Base-by-base conservation (phyloP, 2,888 invertebrate species). In the Cheilosia impressa region DNA sequence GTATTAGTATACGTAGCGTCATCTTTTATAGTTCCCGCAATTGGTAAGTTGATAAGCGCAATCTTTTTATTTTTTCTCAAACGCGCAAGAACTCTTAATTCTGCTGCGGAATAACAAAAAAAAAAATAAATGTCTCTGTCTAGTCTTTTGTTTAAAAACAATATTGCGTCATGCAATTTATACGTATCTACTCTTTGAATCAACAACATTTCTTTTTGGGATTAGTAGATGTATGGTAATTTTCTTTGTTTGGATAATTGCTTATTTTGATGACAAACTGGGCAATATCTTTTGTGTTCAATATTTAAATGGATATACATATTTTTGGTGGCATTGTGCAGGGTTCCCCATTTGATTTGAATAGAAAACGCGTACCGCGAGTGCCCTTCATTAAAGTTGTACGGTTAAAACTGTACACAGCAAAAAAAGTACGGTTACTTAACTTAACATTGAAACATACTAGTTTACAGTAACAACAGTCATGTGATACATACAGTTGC, bases 61-160 rank as follows among this genome's bases (percentile, higher is more conserved):
- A 62, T 50, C 24, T 55, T 7, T 63, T 22, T 43, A 19, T 62
- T 41, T 15, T 22, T 38, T 71, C 1, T 38, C 9, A 34, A 19
- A 31, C 17, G 15, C 24, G 2, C n/a, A 47, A 13, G 9, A 31
- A 31, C 31, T 9, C 31, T 27, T 22, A 31, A 52, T 3, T 7
- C 5, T 50, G 41, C 24, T 60, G 71, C 24, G 31, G 9, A n/a
- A 5, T 15, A n/a, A 24, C 1, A 10, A n/a, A 57, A 63, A 24
- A 45, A 45, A 10, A n/a, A 57, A 63, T 17, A 45, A 45, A 1
- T 27, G 10, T 22, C 3, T 41, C 24, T 69, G 60, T 57, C 41
- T 27, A 27, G 9, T 53, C 69, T 78, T 69, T 78, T 78, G 78
- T 78, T 78, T 78, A 41, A 69, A 77, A 62, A 78, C 69, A 71